A percentile compares a stretch with the other conserved stretches of the same genome.
Conservation (phyloP, 2,113 vertebrate genomes). For the Myotis brandtii region DNA sequence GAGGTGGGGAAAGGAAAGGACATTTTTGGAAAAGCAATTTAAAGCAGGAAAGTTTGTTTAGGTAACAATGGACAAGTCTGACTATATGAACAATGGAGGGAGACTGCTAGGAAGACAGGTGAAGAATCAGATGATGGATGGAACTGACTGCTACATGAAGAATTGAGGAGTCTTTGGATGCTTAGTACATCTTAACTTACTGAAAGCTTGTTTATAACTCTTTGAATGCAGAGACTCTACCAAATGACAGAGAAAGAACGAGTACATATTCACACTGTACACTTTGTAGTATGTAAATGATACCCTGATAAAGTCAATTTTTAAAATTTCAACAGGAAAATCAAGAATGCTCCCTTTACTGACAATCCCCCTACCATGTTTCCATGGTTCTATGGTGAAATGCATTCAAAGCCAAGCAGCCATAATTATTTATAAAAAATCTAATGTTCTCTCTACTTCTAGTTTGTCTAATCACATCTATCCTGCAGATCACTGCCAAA, state of each 20-base stretch:
- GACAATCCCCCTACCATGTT: neutral
- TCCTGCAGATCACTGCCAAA: constrained; percentile 3
- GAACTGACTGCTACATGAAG: neutral
- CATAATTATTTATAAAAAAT: neutral
- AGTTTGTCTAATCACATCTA: neutral
- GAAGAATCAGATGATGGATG: neutral
- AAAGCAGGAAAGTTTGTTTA: neutral
- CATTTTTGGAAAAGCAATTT: neutral
- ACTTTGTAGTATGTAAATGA: neutral
- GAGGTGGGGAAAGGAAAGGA: neutral
- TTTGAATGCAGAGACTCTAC: neutral
- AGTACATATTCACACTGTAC: neutral
- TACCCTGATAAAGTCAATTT: neutral
- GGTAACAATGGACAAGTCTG: neutral
- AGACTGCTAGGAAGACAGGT: neutral
- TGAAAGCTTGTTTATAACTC: neutral
- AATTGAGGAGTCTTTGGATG: neutral
- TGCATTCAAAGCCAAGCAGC: neutral
- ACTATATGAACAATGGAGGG: neutral
- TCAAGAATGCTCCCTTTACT: constrained; percentile 1
- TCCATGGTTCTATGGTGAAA: neutral
- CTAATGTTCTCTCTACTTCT: neutral
- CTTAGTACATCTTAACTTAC: neutral
- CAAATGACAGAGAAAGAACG: neutral
- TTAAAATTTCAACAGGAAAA: constrained; percentile 3